Evolutionary conservation across 2,888 invertebrate species (phyloP), one percentile per base, ranked within the genome.

Genomic region (Opisthograptis luteolata): DNA sequence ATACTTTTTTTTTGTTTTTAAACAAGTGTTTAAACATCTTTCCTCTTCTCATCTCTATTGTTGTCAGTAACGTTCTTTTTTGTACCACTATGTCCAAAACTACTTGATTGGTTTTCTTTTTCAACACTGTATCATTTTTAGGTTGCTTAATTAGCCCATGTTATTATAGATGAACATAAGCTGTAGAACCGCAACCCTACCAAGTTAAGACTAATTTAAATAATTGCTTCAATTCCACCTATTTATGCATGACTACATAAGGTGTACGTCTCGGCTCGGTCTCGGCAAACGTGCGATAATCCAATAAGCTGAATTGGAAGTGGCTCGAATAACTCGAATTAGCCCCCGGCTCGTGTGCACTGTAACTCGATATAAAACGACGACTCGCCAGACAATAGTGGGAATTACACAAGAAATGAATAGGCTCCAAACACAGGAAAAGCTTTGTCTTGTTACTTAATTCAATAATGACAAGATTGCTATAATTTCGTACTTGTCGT

Each of bases 271-370:
- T 50, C 28, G 24, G 56, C 39, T 50, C 28, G 24, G 56, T 57
- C 52, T 44, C 50, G 55, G 50, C 61, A 63, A 58, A 63, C 63
- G 54, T 58, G 65, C 64, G 64, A 66, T 76, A 77, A 77, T 76
- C 81, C 79, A 80, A 81, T 84, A 78, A 79, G 67, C 74, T 66
- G 72, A 65, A 79, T 75, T 76, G 69, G 67, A 73, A 76, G 70
- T 73, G 72, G 70, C 70, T 74, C 52, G 52, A 52, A 44, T 55
- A 44, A 43, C 57, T 55, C 51, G 73, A 74, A 74, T 81, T 80
- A 79, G 78, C 81, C 80, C 74, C 73, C 70, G 71, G 70, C 65
- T 63, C 67, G 55, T 51, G 51, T 64, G 58, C 64, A 55, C 55
- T 60, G 66, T 66, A 68, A 68, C 60, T 60, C 45, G 55, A 62